Evolutionary conservation across 2,797 vertebrate genomes (phyloP).

Genomic region (Alfaro cultratus): DNA sequence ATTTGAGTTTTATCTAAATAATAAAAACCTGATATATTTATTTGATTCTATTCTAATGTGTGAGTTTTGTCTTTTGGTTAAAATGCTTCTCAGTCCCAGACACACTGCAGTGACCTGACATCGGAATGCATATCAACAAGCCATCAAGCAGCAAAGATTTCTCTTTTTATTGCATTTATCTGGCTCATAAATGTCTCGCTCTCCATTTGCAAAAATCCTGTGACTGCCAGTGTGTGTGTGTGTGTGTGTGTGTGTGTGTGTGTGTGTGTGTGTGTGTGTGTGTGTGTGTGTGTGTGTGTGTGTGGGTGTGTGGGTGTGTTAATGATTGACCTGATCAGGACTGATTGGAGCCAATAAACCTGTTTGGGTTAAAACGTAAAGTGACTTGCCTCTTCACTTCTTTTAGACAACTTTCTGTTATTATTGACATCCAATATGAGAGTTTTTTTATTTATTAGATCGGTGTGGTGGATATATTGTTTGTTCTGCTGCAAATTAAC

Average conservation of each 20-base stretch:
- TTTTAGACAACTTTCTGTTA: background rate
- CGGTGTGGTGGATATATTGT: background rate
- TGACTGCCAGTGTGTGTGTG: background rate
- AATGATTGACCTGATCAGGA: constrained; percentile 70
- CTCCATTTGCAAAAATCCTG: constrained; percentile 37
- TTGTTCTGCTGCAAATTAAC: background rate
- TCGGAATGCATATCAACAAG: background rate
- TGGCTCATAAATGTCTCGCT: constrained; percentile 7
- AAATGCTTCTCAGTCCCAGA: background rate
- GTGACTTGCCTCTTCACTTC: background rate
- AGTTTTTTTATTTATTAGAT: constrained; percentile 25
- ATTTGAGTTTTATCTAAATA: background rate
- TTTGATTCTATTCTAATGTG: background rate
- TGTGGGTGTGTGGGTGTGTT: constrained; percentile 38
- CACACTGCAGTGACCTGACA: background rate
- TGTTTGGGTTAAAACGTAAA: constrained; percentile 30
- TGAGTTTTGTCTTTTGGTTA: background rate
- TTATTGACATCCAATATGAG: background rate
- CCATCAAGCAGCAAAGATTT: constrained; percentile 1
- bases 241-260: constrained; percentile 25
- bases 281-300: constrained; percentile 20
- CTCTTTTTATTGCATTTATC: constrained; percentile 21
- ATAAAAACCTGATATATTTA: background rate
- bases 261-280: background rate
- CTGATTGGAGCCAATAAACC: constrained; percentile 61